These are phyloP conservation scores for Elaphurus davidianus DNA, from an alignment of 2,113 vertebrate species.

Conservation along the genomic window DNA sequence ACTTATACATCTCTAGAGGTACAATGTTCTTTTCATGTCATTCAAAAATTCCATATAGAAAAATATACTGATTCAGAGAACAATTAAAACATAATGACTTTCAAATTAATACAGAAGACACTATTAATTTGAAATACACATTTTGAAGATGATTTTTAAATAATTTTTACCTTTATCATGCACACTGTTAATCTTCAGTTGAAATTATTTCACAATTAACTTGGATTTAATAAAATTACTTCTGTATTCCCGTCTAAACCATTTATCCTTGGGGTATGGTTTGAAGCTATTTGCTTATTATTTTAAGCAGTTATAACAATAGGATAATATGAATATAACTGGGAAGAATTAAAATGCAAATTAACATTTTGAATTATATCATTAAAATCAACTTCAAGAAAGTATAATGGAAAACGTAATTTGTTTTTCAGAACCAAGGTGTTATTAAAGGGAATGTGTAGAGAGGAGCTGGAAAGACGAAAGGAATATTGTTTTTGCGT, in stretches of 20 bases:
- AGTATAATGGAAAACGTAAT: not conserved
- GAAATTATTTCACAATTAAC: slow-evolving; percentile 45
- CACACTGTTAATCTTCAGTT: not conserved
- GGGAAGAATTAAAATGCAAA: slow-evolving; percentile 21
- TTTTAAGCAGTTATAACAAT: not conserved
- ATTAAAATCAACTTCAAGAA: slow-evolving; percentile 22
- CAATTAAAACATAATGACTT: not conserved
- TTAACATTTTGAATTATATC: slow-evolving; percentile 31
- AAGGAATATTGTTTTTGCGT: not conserved
- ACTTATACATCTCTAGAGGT: not conserved
- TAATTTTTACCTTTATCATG: slow-evolving; percentile 23
- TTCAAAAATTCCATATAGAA: slow-evolving; percentile 1
- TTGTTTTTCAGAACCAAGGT: slow-evolving; percentile 16
- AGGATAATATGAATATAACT: not conserved
- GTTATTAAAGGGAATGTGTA: not conserved
- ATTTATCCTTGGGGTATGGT: not conserved
- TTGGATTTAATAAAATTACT: slow-evolving; percentile 4
- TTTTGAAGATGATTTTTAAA: slow-evolving; percentile 43
- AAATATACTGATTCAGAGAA: slow-evolving; percentile 30
- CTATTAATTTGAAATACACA: slow-evolving; percentile 20
- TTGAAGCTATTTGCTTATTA: slow-evolving; percentile 3
- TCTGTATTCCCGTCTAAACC: not conserved
- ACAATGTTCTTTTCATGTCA: not conserved
- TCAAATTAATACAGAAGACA: slow-evolving; percentile 1
- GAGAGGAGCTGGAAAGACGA: not conserved